These are phyloP conservation scores for Aegithalos caudatus DNA, from an alignment of 2,113 vertebrate genomes.

Conservation along the genomic window DNA sequence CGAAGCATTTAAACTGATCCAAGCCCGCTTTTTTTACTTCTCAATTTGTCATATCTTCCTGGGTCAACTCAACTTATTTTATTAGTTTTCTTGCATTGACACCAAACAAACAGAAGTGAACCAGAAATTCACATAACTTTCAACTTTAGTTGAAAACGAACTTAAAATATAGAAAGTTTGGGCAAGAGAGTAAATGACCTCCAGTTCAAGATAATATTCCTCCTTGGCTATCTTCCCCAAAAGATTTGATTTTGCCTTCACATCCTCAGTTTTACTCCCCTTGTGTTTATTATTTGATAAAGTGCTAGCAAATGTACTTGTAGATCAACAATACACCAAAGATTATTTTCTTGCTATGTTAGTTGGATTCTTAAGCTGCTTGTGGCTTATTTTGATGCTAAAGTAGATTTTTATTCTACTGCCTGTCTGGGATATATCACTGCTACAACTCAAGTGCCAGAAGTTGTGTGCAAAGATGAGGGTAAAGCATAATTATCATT, in stretches of 20 bases:
- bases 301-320: background rate
- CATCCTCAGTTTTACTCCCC: background rate
- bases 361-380: constrained; percentile 44
- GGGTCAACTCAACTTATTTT: background rate
- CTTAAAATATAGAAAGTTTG: background rate
- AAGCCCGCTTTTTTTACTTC: background rate
- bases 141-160: background rate
- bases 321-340: background rate
- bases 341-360: constrained; percentile 40
- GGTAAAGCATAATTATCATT: background rate
- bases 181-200: background rate
- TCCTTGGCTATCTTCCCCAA: background rate
- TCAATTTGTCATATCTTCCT: background rate
- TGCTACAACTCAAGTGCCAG: background rate
- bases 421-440: background rate
- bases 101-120: background rate
- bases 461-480: background rate
- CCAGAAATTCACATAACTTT: background rate
- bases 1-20: background rate
- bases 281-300: constrained; percentile 32
- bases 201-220: background rate
- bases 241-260: constrained; percentile 25
- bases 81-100: background rate
- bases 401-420: constrained; percentile 22
- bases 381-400: constrained; percentile 32